These are phyloP conservation scores for Megathymus violae DNA, from an alignment of 1,140 invertebrate genomes.

Conservation along the genomic window DNA sequence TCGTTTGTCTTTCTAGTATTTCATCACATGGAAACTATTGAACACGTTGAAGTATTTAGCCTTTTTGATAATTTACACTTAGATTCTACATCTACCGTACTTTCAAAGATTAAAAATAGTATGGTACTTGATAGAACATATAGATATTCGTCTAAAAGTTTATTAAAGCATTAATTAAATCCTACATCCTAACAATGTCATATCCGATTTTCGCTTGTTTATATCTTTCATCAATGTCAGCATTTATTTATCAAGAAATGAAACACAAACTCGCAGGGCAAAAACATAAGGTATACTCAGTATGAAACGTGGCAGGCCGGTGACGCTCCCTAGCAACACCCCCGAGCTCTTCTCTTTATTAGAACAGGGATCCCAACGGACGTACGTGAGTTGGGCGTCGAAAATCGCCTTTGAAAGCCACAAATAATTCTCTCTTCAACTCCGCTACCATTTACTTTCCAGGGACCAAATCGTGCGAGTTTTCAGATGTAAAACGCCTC, in stretches of 20 bases:
- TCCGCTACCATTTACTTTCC: constrained; percentile 26
- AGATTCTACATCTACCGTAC: too few species aligned
- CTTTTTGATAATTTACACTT: too few species aligned
- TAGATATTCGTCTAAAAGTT: not conserved
- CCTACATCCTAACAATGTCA: not conserved
- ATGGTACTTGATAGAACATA: not conserved
- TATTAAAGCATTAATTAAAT: too few species aligned
- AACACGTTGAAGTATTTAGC: too few species aligned
- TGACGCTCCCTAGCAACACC: constrained; percentile 14
- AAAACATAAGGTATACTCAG: constrained; percentile 16
- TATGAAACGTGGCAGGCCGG: constrained; percentile 22
- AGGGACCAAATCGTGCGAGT: constrained; percentile 22
- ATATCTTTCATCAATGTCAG: constrained; percentile 12
- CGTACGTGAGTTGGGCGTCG: constrained; percentile 19
- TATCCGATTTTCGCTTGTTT: not conserved
- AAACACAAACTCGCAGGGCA: constrained; percentile 1
- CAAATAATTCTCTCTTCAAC: constrained; percentile 30
- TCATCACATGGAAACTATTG: too few species aligned
- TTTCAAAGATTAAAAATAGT: too few species aligned
- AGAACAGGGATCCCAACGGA: constrained; percentile 26
- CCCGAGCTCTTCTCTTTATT: constrained; percentile 22
- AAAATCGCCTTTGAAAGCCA: constrained; percentile 29
- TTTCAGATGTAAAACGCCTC: constrained; percentile 16
- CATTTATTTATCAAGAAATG: constrained; percentile 24
- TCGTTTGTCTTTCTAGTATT: too few species aligned